A percentile compares a stretch with the other conserved stretches of the same genome.
phyloP scores from a whole-genome alignment of 2,113 vertebrate genomes.

The Kryptolebias marmoratus region DNA sequence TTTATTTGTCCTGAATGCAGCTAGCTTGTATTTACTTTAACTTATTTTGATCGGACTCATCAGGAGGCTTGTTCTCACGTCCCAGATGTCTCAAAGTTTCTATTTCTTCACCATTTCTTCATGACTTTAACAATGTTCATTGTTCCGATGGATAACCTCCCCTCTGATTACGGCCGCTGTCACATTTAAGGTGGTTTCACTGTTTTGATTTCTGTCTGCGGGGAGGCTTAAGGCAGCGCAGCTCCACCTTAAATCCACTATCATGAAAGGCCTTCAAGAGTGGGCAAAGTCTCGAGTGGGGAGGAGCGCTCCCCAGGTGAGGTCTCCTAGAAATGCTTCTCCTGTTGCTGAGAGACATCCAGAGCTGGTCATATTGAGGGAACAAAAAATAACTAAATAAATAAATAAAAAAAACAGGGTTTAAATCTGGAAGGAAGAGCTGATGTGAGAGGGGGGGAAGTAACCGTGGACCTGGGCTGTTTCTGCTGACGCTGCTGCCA shows the following conservation, averaged over 20 bases:
- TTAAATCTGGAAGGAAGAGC: not conserved
- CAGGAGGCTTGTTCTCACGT: no score
- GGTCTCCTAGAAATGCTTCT: conserved; percentile 36
- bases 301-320: conserved; percentile 77
- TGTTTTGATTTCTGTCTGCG: not conserved
- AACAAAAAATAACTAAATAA: no score
- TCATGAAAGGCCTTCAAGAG: conserved; percentile 48
- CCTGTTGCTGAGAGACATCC: conserved; percentile 20
- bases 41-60: no score
- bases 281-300: conserved; percentile 68
- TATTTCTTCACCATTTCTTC: not conserved
- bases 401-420: no score
- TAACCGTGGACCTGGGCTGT: conserved; percentile 20
- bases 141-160: not conserved
- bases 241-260: conserved; percentile 63
- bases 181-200: conserved; percentile 23
- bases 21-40: no score
- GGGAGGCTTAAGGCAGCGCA: not conserved
- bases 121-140: no score
- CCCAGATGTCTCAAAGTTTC: not conserved
- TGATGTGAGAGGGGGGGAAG: conserved; percentile 24
- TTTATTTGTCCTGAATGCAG: no score
- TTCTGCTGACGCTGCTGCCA: conserved; percentile 28
- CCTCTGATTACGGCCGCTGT: not conserved
- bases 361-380: conserved; percentile 28